Conservation (phyloP, 2,888 invertebrate genomes). For the Agriopis marginaria region DNA sequence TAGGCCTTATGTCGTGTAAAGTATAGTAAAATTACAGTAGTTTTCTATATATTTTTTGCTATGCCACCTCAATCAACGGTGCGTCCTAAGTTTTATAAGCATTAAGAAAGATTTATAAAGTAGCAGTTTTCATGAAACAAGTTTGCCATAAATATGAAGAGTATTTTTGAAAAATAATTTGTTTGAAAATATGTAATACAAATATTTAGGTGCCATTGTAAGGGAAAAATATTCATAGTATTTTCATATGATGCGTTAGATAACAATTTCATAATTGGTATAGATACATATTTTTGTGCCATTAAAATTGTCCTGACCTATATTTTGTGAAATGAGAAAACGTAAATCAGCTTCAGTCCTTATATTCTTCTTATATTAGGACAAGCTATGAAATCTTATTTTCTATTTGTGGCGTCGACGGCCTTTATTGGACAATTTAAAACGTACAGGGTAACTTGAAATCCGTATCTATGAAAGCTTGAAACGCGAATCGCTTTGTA, state of each 20-base stretch:
- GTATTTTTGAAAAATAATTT: constrained; percentile 46
- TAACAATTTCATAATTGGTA: neutral
- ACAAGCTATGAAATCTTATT: constrained; percentile 41
- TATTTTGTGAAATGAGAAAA: neutral
- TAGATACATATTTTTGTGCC: constrained; percentile 55
- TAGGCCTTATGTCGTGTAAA: neutral
- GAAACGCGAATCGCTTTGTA: constrained; percentile 34
- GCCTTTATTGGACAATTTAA: constrained; percentile 47
- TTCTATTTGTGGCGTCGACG: constrained; percentile 44
- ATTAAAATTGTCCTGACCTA: constrained; percentile 35
- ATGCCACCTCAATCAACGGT: neutral
- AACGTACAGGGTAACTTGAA: constrained; percentile 77
- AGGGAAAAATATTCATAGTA: constrained; percentile 66
- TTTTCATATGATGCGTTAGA: constrained; percentile 78
- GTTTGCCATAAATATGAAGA: constrained; percentile 39
- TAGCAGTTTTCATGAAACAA: constrained; percentile 30
- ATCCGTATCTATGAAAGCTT: constrained; percentile 32
- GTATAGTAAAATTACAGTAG: neutral
- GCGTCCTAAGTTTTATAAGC: neutral
- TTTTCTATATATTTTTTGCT: neutral
- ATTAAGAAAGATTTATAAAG: constrained; percentile 38
- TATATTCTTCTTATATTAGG: neutral
- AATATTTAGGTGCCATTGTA: constrained; percentile 79
- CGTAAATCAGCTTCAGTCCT: constrained; percentile 1
- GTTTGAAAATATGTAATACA: constrained; percentile 50